A percentile compares a stretch with the other conserved stretches of the same genome.
Evolutionary conservation across 1,140 invertebrate genomes (phyloP).

Genomic region (Caenorhabditis tropicalis): DNA sequence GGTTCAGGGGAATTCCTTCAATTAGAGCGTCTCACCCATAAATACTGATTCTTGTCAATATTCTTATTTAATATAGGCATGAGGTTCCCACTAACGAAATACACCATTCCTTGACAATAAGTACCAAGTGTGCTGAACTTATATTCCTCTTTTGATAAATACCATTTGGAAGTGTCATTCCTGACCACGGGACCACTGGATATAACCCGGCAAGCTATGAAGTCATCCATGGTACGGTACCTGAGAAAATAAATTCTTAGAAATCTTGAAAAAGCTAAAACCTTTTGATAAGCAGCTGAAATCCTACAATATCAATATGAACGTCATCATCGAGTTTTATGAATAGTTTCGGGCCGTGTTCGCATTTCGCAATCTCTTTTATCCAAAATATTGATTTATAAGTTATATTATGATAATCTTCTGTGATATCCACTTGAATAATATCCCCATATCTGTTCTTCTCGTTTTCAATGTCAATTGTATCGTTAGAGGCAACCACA

Average conservation of each 20-base stretch:
- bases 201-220: slow-evolving; percentile 58
- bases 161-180: slow-evolving; percentile 61
- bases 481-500: not conserved
- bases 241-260: too few species aligned
- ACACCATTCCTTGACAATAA: slow-evolving; percentile 63
- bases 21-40: slow-evolving; percentile 52
- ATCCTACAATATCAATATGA: slow-evolving; percentile 28
- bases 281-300: slow-evolving; percentile 35
- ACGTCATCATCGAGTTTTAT: slow-evolving; percentile 61
- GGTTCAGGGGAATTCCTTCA: not conserved
- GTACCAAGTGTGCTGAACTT: slow-evolving; percentile 46
- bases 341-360: slow-evolving; percentile 21
- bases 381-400: slow-evolving; percentile 59
- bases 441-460: slow-evolving; percentile 41
- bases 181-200: slow-evolving; percentile 54
- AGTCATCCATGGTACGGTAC: not conserved
- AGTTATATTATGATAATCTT: slow-evolving; percentile 57
- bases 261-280: too few species aligned
- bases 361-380: slow-evolving; percentile 42
- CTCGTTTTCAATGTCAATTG: slow-evolving; percentile 3
- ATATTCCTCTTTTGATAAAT: slow-evolving; percentile 52
- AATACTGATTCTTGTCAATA: slow-evolving; percentile 51
- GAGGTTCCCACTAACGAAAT: slow-evolving; percentile 55
- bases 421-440: slow-evolving; percentile 47
- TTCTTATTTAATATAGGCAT: slow-evolving; percentile 47